Evolutionary conservation across 2,797 vertebrate genomes (phyloP).

Genomic region (Enteromius thamalakanensis): DNA sequence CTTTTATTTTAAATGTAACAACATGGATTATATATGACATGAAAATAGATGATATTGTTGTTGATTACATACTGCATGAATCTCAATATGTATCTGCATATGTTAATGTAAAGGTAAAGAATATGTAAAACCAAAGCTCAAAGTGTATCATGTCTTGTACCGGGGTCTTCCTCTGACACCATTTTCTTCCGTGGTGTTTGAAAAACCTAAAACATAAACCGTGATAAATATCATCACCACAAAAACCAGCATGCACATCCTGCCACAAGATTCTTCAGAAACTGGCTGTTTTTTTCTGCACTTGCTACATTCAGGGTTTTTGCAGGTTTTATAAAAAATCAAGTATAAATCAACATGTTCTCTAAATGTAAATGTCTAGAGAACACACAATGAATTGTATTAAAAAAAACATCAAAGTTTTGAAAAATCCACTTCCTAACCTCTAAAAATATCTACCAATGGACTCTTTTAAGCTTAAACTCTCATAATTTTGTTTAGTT

Average conservation of each 20-base stretch:
- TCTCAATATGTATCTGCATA: not conserved
- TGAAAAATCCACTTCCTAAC: not conserved
- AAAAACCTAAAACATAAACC: constrained; percentile 36
- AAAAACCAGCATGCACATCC: not conserved
- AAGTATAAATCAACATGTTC: not conserved
- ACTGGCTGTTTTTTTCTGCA: not conserved
- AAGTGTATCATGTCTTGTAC: constrained; percentile 47
- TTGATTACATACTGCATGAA: not conserved
- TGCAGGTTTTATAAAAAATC: not conserved
- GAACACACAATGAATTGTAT: not conserved
- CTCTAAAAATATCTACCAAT: not conserved
- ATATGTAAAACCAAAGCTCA: not conserved
- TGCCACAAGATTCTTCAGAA: not conserved
- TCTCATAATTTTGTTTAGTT: not conserved
- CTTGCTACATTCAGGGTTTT: not conserved
- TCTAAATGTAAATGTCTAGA: not conserved
- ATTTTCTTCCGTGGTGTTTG: constrained; percentile 72
- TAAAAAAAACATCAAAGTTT: not conserved
- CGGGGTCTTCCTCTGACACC: constrained; percentile 64
- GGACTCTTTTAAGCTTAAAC: not conserved
- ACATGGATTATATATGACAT: not conserved
- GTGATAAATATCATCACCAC: not conserved
- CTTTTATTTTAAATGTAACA: not conserved
- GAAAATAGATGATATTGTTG: not conserved
- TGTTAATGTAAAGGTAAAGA: not conserved